Base-by-base conservation (phyloP, 2,888 invertebrate genomes). In the Zele albiditarsus region DNA sequence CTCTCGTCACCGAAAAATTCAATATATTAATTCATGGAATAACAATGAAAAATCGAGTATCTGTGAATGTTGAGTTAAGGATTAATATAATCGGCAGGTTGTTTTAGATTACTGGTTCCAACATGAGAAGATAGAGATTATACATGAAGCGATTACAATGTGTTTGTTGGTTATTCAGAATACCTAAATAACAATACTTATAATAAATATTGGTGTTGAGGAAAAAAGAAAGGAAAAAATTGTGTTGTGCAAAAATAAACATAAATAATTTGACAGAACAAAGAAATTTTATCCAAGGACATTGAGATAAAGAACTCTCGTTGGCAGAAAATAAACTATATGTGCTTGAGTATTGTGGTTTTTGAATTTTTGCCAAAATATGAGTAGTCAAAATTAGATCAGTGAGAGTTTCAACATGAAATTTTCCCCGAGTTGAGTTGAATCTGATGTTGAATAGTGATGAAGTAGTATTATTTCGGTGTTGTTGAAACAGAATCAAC, bases 311-410 rank as follows among this genome's bases (percentile, higher is more conserved):
- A 78, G 76, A 75, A 73, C 58, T 31, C 23, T 73, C 58, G 16
- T 60, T 46, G 28, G 75, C 71, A 67, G 67, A 73, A 77, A 74
- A 77, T 71, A 75, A 60, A 68, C 70, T 31, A 42, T 67, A 63
- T 68, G 53, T 46, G 6, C n/a, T 46, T 60, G 67, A 74, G 65
- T 77, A 78, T 73, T 68, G 65, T 69, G 68, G 62, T 16, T 74
- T 69, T 80, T 80, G 80, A 79, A 74, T 66, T 76, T 75, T 69
- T 66, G 80, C 80, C 80, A 80, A 80, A 74, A 75, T 63, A 42
- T 74, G 75, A 57, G 62, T 57, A 71, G 67, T 78, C 79, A 74
- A 79, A 79, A 76, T 79, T 80, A 80, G 80, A 80, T 67, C 69
- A 25, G 78, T 57, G 75, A 66, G 70, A 68, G 53, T 74, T 77